Base-by-base conservation (phyloP, 2,888 invertebrate species). In the Luffia ferchaultella region DNA sequence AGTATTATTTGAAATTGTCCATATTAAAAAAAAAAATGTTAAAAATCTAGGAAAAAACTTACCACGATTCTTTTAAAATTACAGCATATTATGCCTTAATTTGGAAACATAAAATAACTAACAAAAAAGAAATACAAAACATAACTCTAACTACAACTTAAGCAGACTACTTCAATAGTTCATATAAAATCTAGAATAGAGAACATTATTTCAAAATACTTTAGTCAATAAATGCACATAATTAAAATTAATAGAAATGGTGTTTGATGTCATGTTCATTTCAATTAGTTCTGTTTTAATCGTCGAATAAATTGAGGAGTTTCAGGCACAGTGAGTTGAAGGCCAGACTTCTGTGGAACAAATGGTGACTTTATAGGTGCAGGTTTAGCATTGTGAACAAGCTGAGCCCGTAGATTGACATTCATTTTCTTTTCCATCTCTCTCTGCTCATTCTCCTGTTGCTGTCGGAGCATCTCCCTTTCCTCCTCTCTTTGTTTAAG, bases 341-440 rank as follows among this genome's bases (percentile, higher is more conserved):
- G 77, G 0, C 60, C 61, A 1, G 88, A 86, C 50, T 83, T 86
- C 49, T 84, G 71, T 15, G 88, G 76, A 18, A 80, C 60, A 57
- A 88, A 68, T 12, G 83, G 78, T 53, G 80, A 78, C 52, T 73
- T 76, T 9, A 69, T 68, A 16, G 86, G 86, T 48, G 88, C 80
- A 1, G 91, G 90, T 57, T 87, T 86, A 0, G 91, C 88, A 65
- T 88, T 89, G 54, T 87, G 82, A 45, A 89, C 86, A 15, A 86
- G 63, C 59, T 85, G 80, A 46, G 87, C 84, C 40, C 90, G 77
- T n/a, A 89, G 50, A 53, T 76, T 72, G 0, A 76, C 71, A 20
- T 77, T 71, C 52, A 85, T 84, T 57, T 73, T 80, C 54, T 88
- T 82, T 55, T 89, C 87, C 1, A 64, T 65, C 50, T 76, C 73